Evolutionary conservation across 2,888 invertebrate genomes (phyloP).

Genomic region (Barypeithes pellucidus): DNA sequence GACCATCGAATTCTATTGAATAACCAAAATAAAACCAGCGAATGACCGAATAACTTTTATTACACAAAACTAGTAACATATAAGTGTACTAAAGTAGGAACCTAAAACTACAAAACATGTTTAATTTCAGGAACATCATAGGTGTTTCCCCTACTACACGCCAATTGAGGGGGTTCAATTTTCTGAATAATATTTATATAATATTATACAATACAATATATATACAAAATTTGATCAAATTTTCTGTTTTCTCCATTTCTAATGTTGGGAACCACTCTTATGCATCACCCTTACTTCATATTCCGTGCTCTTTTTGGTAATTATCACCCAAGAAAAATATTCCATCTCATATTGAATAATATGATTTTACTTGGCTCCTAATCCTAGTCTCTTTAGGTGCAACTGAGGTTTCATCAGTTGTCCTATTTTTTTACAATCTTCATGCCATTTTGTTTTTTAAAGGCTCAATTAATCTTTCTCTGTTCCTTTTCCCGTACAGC

Average conservation of each 20-base stretch:
- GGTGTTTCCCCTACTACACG: background rate
- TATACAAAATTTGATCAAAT: slow-evolving; percentile 9
- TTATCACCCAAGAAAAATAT: slow-evolving; percentile 14
- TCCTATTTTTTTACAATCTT: background rate
- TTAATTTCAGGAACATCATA: slow-evolving; percentile 1
- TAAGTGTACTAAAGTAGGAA: background rate
- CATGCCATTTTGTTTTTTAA: background rate
- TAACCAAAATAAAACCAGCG: slow-evolving; percentile 7
- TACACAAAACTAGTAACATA: background rate
- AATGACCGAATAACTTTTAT: slow-evolving; percentile 8
- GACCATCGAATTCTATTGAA: slow-evolving; percentile 1
- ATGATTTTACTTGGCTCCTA: background rate
- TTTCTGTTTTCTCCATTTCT: slow-evolving; percentile 18
- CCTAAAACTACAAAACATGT: background rate
- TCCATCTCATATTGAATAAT: background rate
- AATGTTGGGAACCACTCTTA: slow-evolving; percentile 13
- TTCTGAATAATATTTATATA: background rate
- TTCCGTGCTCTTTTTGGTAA: background rate
- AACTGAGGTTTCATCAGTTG: background rate
- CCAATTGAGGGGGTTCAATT: background rate
- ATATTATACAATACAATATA: no score
- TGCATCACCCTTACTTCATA: slow-evolving; percentile 19
- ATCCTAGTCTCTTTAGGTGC: background rate
- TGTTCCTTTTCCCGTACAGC: background rate
- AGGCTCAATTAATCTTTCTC: background rate